Conservation (phyloP, 2,113 vertebrate genomes). For the Cyrtonyx montezumae region DNA sequence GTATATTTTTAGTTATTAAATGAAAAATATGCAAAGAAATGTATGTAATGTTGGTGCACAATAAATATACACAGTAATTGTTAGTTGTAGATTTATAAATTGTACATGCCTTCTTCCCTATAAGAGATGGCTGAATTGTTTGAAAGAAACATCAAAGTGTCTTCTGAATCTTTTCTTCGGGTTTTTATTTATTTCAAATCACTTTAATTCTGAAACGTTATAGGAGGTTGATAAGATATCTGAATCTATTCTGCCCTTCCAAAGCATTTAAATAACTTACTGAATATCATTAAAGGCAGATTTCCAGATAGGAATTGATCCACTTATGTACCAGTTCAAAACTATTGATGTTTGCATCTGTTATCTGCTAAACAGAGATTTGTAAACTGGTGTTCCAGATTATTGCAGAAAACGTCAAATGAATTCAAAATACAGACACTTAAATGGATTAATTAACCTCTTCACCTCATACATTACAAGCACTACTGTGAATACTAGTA, state of each 20-base stretch:
- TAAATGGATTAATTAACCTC: slow-evolving; percentile 52
- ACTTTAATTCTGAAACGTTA: background rate
- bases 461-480: background rate
- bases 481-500: slow-evolving; percentile 19
- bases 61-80: background rate
- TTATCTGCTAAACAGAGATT: background rate
- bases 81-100: background rate
- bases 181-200: background rate
- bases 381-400: background rate
- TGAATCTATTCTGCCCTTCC: background rate
- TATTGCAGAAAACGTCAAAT: background rate
- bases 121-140: background rate
- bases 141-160: background rate
- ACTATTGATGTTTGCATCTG: background rate
- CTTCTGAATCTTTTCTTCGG: fast-evolving
- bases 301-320: background rate
- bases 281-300: background rate
- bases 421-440: slow-evolving; percentile 28
- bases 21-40: background rate
- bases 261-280: background rate
- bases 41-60: fast-evolving
- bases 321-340: background rate
- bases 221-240: background rate
- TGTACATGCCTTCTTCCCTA: background rate
- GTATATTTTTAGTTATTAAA: background rate